Conservation (phyloP, 2,888 invertebrate genomes). For the Tanypteryx hageni region DNA sequence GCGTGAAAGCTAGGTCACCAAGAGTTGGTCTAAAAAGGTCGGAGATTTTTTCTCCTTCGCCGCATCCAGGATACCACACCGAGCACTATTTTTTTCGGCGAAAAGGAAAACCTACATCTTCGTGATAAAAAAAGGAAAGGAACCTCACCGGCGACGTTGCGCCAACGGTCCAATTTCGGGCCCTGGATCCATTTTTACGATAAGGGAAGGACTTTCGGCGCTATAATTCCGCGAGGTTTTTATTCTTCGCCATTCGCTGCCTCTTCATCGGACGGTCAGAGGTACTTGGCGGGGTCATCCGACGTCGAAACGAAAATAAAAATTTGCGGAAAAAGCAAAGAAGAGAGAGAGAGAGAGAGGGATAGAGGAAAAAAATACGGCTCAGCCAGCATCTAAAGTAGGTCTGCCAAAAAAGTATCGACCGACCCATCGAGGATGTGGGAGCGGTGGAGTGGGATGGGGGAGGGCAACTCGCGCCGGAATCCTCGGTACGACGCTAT, state of each 20-base stretch:
- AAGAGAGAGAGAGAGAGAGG: background rate
- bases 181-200: background rate
- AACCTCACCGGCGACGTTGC: background rate
- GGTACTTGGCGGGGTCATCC: background rate
- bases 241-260: background rate
- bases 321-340: too few species aligned
- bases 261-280: background rate
- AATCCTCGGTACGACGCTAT: background rate
- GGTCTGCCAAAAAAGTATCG: slow-evolving; percentile 17
- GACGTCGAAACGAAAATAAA: too few species aligned
- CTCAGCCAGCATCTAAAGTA: background rate
- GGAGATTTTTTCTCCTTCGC: too few species aligned
- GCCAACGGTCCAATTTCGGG: background rate
- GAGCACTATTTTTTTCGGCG: too few species aligned
- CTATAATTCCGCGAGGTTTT: background rate
- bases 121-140: background rate
- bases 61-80: too few species aligned
- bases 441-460: background rate
- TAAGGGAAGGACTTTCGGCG: background rate
- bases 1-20: too few species aligned
- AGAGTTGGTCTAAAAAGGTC: too few species aligned
- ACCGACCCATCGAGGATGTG: background rate
- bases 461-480: background rate
- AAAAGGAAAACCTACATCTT: background rate
- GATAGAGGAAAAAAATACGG: background rate